Base-by-base conservation (phyloP, 2,113 vertebrate genomes). In the Mormyrus iriodes region DNA sequence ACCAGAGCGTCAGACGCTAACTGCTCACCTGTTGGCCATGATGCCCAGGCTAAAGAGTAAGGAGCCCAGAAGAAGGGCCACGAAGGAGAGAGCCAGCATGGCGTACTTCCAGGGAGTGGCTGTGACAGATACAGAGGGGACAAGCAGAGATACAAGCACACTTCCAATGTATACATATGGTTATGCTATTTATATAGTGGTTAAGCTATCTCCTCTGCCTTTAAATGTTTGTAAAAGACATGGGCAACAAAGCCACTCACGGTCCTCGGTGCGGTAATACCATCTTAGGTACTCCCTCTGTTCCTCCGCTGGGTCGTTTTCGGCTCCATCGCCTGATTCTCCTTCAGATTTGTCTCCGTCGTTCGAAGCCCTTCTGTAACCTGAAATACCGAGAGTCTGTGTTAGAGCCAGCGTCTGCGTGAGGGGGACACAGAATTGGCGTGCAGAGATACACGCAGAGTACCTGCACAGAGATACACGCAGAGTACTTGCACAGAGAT, bases 261-360 rank as follows among this genome's bases (percentile, higher is more conserved):
- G 4, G 42, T 98, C 97, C 91, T 98, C 97, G 17, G 93, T 96
- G 88, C 98, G 97, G 92, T 97, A 98, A 92, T 93, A 95, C 98
- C 97, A 99, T 85, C 94, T 93, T 51, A 97, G 92, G 83, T 95
- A 94, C 88, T 97, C 94, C 88, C 94, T 95, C 90, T 97, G 17
- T 61, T 94, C 94, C 52, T 92, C 92, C 1, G 93, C 88, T 91
- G 97, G 90, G 82, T 0, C 35, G 0, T 69, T 89, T 44, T 88
- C 73, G 0, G 65, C 85, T 48, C 2, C 55, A 24, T 27, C 44
- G 9, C 52, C 51, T 12, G 73, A 35, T 15, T 82, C 65, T 44
- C 10, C 35, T 53, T 91, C 92, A 61, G 48, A 58, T 6, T 93
- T 90, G 0, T 87, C 90, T 1, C n/a, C 4, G 17, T 94, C 90